A percentile compares a stretch with the other conserved stretches of the same genome.
Evolutionary conservation across 2,797 vertebrate species (phyloP).

Genomic region (Syngnathus acus): DNA sequence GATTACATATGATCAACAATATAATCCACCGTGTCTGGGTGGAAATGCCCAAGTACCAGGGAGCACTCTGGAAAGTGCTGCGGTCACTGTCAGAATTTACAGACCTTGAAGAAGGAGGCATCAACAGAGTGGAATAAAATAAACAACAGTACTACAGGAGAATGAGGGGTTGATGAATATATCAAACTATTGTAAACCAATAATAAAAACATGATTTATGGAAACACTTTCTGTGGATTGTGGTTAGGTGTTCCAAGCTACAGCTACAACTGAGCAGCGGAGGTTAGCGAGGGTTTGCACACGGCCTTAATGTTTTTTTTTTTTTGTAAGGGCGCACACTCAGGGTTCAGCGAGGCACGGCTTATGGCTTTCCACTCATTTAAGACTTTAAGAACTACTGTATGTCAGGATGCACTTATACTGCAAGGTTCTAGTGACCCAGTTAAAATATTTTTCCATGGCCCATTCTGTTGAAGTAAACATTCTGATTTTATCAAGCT

Average conservation of each 20-base stretch:
- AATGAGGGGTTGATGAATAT: background rate
- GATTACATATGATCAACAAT: constrained; percentile 41
- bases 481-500: too few relatives aligned
- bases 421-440: background rate
- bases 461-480: background rate
- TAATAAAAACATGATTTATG: background rate
- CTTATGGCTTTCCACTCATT: background rate
- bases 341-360: too few relatives aligned
- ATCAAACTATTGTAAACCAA: background rate
- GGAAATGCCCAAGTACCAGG: constrained; percentile 73
- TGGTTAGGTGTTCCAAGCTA: background rate
- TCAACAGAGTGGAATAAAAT: background rate
- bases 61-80: constrained; percentile 56
- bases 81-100: constrained; percentile 44
- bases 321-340: too few relatives aligned
- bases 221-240: background rate
- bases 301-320: too few relatives aligned
- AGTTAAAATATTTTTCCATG: background rate
- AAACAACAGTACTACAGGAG: background rate
- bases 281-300: too few relatives aligned
- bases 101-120: background rate
- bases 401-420: background rate
- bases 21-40: constrained; percentile 63
- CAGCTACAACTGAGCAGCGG: too few relatives aligned
- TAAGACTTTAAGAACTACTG: background rate